These are phyloP conservation scores for Drosophila demipolita DNA, from an alignment of 2,888 invertebrate genomes.

Conservation along the genomic window DNA sequence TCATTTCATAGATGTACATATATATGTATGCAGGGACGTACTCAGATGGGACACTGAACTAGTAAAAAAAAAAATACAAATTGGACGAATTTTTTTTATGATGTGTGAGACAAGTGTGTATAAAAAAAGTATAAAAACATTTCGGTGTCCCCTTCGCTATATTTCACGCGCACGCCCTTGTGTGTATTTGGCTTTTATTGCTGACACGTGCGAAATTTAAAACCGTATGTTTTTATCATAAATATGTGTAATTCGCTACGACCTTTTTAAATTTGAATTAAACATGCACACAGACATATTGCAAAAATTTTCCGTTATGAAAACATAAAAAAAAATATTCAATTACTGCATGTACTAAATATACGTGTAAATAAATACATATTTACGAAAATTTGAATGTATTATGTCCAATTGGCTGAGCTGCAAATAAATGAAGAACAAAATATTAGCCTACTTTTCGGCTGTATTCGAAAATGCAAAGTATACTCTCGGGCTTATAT, in stretches of 20 bases:
- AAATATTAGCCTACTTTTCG: slow-evolving; percentile 9
- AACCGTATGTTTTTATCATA: not conserved
- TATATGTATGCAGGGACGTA: slow-evolving; percentile 2
- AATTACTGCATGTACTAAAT: not conserved
- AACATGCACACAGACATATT: not conserved
- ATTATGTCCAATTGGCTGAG: not conserved
- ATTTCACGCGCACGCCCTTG: not conserved
- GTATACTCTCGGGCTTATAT: slow-evolving; percentile 1
- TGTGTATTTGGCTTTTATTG: not conserved
- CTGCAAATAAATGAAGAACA: no score
- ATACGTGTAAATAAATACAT: not conserved
- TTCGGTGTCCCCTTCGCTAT: not conserved
- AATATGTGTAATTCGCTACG: not conserved
- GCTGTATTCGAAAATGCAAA: not conserved
- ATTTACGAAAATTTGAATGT: no score
- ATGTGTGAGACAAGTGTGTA: not conserved
- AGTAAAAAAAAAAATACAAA: no score
- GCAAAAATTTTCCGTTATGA: not conserved
- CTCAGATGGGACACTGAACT: not conserved
- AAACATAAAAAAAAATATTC: not conserved
- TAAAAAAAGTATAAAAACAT: not conserved
- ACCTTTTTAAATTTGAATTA: not conserved
- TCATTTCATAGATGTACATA: slow-evolving; percentile 12
- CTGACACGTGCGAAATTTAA: not conserved
- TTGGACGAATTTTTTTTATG: not conserved